Base-by-base conservation (phyloP, 1,140 invertebrate genomes). In the Harlomillsia oculata region DNA sequence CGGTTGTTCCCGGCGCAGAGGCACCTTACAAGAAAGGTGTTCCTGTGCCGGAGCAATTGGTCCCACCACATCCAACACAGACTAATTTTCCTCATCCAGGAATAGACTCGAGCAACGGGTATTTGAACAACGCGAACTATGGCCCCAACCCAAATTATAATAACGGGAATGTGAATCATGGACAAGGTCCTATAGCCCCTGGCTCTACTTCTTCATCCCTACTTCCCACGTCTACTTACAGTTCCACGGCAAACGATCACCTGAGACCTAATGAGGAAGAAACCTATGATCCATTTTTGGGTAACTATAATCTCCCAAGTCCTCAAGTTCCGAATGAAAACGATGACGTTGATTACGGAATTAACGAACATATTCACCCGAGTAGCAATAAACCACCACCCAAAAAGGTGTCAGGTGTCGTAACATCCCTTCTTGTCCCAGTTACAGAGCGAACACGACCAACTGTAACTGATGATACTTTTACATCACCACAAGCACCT, bases 21-120 rank as follows among this genome's bases (percentile, higher is more conserved):
- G 53, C 59, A 77, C 82, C 3, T 80, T 77, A 52, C 68, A 80
- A 53, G 21, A 80, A 78, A 53, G 83, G 81, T 13, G 78, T 87
- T 28, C 83, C 83, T 48, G 70, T 86, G 43, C 82, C 84, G 1
- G 83, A 87, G 62, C 80, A 84, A 68, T 77, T 86, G 39, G 81
- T 84, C 18, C 82, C 84, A n/a, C 45, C 21, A 1, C 32, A 34
- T n/a, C n/a, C n/a, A n/a, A 18, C 45, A 1, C 13, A 30, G 30
- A 20, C 39, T 21, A 14, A 41, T 41, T 41, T 32, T 20, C 5
- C 40, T 30, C 29, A 62, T 9, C 59, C 61, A 51, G 59, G 50
- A 51, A 37, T 58, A 16, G 39, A 45, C 9, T 53, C 43, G 23
- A 28, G 28, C 45, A 26, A n/a, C n/a, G n/a, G n/a, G n/a, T n/a